Base-by-base conservation (phyloP, 2,888 invertebrate genomes). In the Carcina quercana region DNA sequence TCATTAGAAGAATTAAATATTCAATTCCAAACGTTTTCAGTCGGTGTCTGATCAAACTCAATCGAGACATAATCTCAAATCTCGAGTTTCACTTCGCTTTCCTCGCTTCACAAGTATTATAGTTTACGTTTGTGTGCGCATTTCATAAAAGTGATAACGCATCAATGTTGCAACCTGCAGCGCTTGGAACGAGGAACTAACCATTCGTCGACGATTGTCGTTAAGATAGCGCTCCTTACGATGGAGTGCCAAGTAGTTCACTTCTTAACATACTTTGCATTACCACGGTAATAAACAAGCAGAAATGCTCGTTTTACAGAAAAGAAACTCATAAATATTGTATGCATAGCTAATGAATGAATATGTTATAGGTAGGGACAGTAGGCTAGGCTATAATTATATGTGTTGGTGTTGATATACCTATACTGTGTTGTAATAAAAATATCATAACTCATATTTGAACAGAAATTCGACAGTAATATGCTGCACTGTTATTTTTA, bases 11-110 rank as follows among this genome's bases (percentile, higher is more conserved):
- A n/a, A n/a, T n/a, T n/a, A n/a, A n/a, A n/a, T n/a, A n/a, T n/a
- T n/a, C n/a, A n/a, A n/a, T n/a, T n/a, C n/a, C n/a, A n/a, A n/a
- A n/a, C n/a, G n/a, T n/a, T n/a, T n/a, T n/a, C n/a, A n/a, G n/a
- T n/a, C n/a, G n/a, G n/a, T n/a, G n/a, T n/a, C n/a, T n/a, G n/a
- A n/a, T n/a, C n/a, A n/a, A n/a, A n/a, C 30, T 38, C 32, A 38
- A 45, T 42, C 51, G 42, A 45, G 47, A 25, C 25, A 53, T 47
- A 51, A 57, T 55, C 43, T 51, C 46, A 49, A 50, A 63, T 53
- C 48, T 50, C 25, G 42, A 51, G 50, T 64, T 65, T 63, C 64
- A 53, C 57, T 50, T 43, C 30, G 50, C 53, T 58, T 61, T 57
- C 51, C 47, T 50, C 40, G 30, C 30, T 40, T 35, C 38, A 36